phyloP scores from a whole-genome alignment of 2,888 invertebrate genomes.

The Lasioglossum oenotherae region DNA sequence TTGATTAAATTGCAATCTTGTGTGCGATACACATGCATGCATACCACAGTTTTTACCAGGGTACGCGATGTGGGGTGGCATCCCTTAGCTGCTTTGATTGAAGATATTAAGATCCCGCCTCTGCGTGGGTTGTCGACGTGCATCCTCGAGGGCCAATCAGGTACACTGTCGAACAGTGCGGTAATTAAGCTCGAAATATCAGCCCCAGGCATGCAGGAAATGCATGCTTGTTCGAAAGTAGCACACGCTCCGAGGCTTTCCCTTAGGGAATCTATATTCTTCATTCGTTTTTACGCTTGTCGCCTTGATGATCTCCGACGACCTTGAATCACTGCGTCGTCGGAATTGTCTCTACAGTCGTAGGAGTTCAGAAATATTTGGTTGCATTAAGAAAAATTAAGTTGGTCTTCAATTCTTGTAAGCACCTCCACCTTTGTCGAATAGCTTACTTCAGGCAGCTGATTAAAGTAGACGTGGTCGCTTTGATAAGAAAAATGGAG shows the following conservation, averaged over 20 bases:
- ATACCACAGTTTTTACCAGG: not conserved
- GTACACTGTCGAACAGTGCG: not conserved
- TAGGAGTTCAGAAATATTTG: no score
- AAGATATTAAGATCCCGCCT: slow-evolving; percentile 42
- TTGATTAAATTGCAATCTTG: slow-evolving; percentile 64
- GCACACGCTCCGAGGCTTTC: not conserved
- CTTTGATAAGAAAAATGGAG: no score
- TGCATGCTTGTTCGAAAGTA: not conserved
- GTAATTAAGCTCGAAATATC: not conserved
- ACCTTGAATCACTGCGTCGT: no score
- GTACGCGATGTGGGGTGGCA: not conserved
- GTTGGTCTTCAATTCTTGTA: no score
- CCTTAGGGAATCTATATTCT: no score
- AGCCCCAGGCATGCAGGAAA: not conserved
- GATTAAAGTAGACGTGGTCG: no score
- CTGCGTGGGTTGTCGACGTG: not conserved
- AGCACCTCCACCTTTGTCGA: no score
- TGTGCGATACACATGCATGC: slow-evolving; percentile 5
- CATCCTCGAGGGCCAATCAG: not conserved
- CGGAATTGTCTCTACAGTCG: no score
- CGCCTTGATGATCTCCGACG: no score
- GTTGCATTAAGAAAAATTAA: no score
- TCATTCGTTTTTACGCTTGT: no score
- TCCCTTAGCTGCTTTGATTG: slow-evolving; percentile 33
- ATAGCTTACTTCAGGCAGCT: no score